Percentiles rank a stretch among this genome's conserved stretches.
phyloP scores from a whole-genome alignment of 1,140 invertebrate genomes.

The Aplysia californica region DNA sequence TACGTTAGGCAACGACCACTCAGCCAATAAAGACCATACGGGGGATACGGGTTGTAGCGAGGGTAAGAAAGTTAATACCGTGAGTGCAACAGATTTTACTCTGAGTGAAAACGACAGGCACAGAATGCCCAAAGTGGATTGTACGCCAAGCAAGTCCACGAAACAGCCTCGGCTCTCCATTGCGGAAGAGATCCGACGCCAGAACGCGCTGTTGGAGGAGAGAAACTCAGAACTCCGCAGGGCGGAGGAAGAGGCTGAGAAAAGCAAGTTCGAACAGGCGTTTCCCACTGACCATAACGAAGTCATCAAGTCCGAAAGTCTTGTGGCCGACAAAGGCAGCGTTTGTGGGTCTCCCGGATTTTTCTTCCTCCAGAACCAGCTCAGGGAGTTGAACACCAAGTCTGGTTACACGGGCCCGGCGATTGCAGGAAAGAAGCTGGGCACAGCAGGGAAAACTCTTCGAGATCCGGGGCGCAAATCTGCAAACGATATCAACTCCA shows the following conservation, averaged over 20 bases:
- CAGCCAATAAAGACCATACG: too few relatives aligned
- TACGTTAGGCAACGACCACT: too few relatives aligned
- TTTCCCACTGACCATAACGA: too few relatives aligned
- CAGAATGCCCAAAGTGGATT: too few relatives aligned
- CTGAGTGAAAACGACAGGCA: too few relatives aligned
- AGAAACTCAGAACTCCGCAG: not conserved
- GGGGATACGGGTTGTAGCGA: too few relatives aligned
- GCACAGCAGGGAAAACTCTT: too few relatives aligned
- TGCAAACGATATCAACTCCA: not conserved
- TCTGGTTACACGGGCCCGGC: not conserved
- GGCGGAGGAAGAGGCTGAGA: not conserved
- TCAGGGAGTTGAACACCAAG: not conserved
- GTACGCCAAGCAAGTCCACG: too few relatives aligned
- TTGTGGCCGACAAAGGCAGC: not conserved
- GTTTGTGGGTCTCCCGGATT: constrained; percentile 4
- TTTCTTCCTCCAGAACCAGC: not conserved
- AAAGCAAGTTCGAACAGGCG: not conserved
- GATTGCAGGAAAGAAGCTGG: not conserved
- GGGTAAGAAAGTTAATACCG: too few relatives aligned
- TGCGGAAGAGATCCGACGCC: not conserved
- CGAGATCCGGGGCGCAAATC: not conserved
- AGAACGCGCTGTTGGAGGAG: not conserved
- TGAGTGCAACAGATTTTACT: too few relatives aligned
- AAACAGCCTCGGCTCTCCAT: not conserved
- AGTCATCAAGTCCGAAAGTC: too few relatives aligned